phyloP scores from a whole-genome alignment of 2,888 invertebrate species.

The Drosophila dives region DNA sequence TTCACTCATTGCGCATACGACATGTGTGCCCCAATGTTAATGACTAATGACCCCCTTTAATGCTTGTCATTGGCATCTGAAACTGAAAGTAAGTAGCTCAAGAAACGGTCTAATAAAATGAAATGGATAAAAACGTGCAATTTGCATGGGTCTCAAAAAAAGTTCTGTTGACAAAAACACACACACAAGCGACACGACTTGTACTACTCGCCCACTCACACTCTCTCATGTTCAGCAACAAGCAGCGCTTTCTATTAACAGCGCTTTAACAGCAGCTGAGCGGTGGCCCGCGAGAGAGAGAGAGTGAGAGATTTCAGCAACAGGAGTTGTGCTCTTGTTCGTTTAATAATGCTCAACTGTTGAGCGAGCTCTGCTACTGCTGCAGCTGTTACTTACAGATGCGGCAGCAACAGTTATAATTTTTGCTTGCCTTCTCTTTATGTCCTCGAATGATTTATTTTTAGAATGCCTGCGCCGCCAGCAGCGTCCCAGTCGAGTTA shows the following conservation, averaged over 20 bases:
- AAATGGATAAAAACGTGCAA: conserved; percentile 60
- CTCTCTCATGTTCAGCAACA: conserved; percentile 46
- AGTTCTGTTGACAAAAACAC: conserved; percentile 57
- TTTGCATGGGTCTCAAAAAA: conserved; percentile 45
- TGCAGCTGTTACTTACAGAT: conserved; percentile 72
- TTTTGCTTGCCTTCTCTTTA: conserved; percentile 74
- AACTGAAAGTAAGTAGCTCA: conserved; percentile 48
- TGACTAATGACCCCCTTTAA: conserved; percentile 63
- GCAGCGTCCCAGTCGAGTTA: conserved; percentile 50
- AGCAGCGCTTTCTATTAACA: conserved; percentile 57
- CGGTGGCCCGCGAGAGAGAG: conserved; percentile 1
- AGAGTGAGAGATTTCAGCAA: conserved; percentile 23
- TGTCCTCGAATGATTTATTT: conserved; percentile 79
- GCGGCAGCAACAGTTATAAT: conserved; percentile 77
- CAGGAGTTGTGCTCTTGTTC: conserved; percentile 26
- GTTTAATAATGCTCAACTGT: conserved; percentile 52
- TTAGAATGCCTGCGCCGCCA: conserved; percentile 61
- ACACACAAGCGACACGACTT: conserved; percentile 3
- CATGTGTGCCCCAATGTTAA: conserved; percentile 2
- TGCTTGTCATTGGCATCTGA: conserved; percentile 61
- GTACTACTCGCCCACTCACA: conserved; percentile 17
- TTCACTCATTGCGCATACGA: not conserved
- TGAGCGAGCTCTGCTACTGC: conserved; percentile 50
- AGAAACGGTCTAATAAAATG: conserved; percentile 63
- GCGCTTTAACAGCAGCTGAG: conserved; percentile 41